Conservation (phyloP, 2,113 vertebrate species). For the Gymnogyps californianus region DNA sequence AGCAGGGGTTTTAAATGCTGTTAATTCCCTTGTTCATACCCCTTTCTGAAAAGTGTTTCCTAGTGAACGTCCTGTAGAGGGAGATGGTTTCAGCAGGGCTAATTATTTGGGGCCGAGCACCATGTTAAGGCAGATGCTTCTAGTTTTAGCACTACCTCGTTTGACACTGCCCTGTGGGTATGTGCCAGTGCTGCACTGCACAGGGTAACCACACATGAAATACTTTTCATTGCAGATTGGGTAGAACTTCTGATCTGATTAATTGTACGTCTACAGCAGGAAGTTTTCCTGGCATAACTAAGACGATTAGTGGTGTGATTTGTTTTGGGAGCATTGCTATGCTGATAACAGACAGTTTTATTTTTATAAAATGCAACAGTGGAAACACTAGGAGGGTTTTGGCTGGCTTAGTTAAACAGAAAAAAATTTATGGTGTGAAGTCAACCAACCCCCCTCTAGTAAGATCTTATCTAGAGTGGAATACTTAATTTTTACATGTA, state of each 20-base stretch:
- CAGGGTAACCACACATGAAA: background rate
- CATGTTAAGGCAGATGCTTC: background rate
- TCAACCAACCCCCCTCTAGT: background rate
- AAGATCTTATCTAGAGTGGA: slow-evolving; percentile 25
- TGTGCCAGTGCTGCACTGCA: background rate
- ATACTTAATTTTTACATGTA: background rate
- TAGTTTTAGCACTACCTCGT: background rate
- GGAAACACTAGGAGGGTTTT: background rate
- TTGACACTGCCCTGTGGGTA: background rate
- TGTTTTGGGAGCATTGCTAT: slow-evolving; percentile 3
- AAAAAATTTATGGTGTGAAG: background rate
- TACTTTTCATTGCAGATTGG: background rate
- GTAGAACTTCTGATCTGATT: background rate
- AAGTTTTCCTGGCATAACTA: background rate
- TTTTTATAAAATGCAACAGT: background rate
- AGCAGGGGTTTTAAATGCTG: background rate
- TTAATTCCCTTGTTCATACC: background rate
- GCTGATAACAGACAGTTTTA: slow-evolving; percentile 21
- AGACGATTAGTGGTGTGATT: slow-evolving; percentile 6
- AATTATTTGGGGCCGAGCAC: background rate
- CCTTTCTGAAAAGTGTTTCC: background rate
- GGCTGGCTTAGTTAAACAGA: background rate
- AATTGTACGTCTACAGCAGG: background rate
- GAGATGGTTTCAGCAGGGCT: background rate
- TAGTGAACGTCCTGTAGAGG: background rate